Evolutionary conservation across 2,888 invertebrate genomes (phyloP).

Genomic region (Orthosia incerta): DNA sequence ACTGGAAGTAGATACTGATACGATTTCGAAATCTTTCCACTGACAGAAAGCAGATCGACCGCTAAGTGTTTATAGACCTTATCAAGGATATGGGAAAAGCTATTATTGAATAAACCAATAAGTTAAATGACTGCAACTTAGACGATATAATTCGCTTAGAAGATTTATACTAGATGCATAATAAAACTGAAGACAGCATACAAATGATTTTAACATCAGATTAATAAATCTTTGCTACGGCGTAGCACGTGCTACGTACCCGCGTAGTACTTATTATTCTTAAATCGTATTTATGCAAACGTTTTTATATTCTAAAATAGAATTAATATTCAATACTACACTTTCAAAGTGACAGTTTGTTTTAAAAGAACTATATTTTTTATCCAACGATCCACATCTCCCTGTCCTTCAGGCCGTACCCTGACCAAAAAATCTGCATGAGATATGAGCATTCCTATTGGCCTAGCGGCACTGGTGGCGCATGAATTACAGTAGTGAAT

Average conservation of each 20-base stretch:
- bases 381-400: no score
- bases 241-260: constrained; percentile 43
- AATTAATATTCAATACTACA: neutral
- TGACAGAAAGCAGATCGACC: no score
- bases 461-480: no score
- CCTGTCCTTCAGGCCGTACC: no score
- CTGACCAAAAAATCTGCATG: no score
- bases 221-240: constrained; percentile 25
- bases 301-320: constrained; percentile 1
- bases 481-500: no score
- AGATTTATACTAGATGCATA: neutral
- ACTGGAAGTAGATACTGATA: no score
- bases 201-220: constrained; percentile 18
- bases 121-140: neutral
- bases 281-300: constrained; percentile 11
- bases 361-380: neutral
- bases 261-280: constrained; percentile 35
- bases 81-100: no score
- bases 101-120: no score
- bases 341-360: neutral
- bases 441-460: no score
- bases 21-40: no score
- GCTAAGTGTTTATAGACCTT: no score
- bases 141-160: neutral
- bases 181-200: neutral